A percentile compares a stretch with the other conserved stretches of the same genome.
These are phyloP conservation scores for Pogonophryne albipinna DNA, from an alignment of 2,797 vertebrate genomes.

Conservation along the genomic window DNA sequence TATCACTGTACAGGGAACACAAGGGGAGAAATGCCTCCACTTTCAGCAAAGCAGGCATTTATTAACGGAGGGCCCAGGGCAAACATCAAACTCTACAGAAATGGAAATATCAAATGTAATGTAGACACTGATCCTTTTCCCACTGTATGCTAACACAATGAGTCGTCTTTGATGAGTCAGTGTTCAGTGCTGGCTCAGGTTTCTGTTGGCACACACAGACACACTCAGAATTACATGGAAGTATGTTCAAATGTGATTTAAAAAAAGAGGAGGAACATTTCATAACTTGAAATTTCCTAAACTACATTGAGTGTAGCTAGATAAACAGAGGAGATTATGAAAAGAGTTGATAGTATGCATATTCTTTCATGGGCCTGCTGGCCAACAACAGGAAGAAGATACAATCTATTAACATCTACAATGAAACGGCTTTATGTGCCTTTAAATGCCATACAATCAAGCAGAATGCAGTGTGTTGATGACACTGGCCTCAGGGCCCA, in stretches of 20 bases:
- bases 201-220: conserved; percentile 68
- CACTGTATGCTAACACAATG: conserved; percentile 69
- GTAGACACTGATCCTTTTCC: conserved; percentile 70
- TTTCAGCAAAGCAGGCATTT: conserved; percentile 73
- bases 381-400: conserved; percentile 10
- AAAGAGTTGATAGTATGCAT: conserved; percentile 10
- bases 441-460: conserved; percentile 3
- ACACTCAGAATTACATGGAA: conserved; percentile 20
- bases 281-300: conserved; percentile 15
- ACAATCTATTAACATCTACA: neutral
- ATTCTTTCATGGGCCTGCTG: neutral
- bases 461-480: conserved; percentile 9
- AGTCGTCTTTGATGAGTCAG: conserved; percentile 74
- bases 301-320: conserved; percentile 19
- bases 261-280: conserved; percentile 27
- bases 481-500: conserved; percentile 5
- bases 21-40: conserved; percentile 62
- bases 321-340: conserved; percentile 12
- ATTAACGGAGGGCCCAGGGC: conserved; percentile 73
- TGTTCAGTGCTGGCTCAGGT: conserved; percentile 67
- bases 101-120: conserved; percentile 72
- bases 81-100: conserved; percentile 76
- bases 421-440: neutral
- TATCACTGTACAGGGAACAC: conserved; percentile 59
- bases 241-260: conserved; percentile 39